These are phyloP conservation scores for Agrilus mali DNA, from an alignment of 2,888 invertebrate species.

Conservation along the genomic window DNA sequence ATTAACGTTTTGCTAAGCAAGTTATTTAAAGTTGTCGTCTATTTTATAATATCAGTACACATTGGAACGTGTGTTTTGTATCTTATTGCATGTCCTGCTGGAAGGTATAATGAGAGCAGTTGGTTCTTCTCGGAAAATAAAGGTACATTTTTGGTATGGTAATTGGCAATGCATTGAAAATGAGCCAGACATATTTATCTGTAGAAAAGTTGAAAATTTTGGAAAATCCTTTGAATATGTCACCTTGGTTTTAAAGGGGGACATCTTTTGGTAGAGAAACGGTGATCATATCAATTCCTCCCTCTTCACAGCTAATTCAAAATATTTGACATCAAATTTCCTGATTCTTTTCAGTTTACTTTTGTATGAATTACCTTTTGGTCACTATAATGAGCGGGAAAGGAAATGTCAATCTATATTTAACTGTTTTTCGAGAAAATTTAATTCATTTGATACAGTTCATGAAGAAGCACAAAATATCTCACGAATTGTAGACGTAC, in stretches of 20 bases:
- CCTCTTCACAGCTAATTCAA: too few species aligned
- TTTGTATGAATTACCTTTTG: conserved; percentile 19
- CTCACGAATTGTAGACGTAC: conserved; percentile 14
- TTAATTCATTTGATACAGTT: conserved; percentile 16
- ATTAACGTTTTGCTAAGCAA: conserved; percentile 14
- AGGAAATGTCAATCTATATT: conserved; percentile 14
- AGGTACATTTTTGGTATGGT: too few species aligned
- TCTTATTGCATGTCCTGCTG: conserved; percentile 9
- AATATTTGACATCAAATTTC: too few species aligned
- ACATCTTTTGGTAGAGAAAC: too few species aligned
- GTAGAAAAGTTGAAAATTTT: too few species aligned
- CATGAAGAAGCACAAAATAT: conserved; percentile 14
- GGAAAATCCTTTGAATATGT: too few species aligned
- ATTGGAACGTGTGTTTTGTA: conserved; percentile 14
- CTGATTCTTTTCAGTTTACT: conserved; percentile 16
- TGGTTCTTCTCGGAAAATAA: neutral
- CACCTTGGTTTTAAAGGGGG: too few species aligned
- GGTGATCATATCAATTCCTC: too few species aligned
- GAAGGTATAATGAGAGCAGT: conserved; percentile 2
- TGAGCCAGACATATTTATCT: too few species aligned
- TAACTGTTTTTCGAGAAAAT: conserved; percentile 17
- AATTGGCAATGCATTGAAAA: too few species aligned
- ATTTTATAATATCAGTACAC: conserved; percentile 12
- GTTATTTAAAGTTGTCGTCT: conserved; percentile 12
- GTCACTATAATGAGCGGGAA: conserved; percentile 17